Evolutionary conservation across 2,888 invertebrate species (phyloP).

Genomic region (Cordilura impudica): DNA sequence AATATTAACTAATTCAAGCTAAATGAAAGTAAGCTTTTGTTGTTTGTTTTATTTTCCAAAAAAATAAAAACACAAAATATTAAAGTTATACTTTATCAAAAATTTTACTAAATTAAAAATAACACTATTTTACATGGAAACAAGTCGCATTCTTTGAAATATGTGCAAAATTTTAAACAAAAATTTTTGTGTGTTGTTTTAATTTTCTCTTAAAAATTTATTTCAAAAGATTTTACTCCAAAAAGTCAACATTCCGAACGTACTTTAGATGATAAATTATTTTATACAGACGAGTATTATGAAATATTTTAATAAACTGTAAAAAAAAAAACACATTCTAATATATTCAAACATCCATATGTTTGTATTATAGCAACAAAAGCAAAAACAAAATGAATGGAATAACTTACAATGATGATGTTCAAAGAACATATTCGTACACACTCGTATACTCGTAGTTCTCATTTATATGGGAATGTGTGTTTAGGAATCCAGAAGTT

Average conservation of each 20-base stretch:
- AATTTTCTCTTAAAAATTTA: slow-evolving; percentile 2
- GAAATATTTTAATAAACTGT: slow-evolving; percentile 32
- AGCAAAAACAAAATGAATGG: not conserved
- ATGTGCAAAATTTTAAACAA: slow-evolving; percentile 6
- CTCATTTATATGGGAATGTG: no score
- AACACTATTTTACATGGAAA: not conserved
- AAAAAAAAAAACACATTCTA: not conserved
- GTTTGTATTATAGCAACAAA: not conserved
- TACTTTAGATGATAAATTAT: slow-evolving; percentile 45
- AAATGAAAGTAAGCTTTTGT: no score
- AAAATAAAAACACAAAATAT: not conserved
- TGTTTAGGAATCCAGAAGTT: no score
- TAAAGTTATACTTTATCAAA: not conserved
- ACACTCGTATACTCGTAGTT: no score
- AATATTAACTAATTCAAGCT: no score
- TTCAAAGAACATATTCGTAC: slow-evolving; percentile 17
- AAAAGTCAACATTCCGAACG: slow-evolving; percentile 31
- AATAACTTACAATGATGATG: slow-evolving; percentile 16
- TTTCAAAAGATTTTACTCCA: slow-evolving; percentile 36
- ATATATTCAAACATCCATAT: not conserved
- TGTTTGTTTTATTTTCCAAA: no score
- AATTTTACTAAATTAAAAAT: not conserved
- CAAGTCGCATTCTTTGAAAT: not conserved
- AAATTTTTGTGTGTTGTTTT: slow-evolving; percentile 13
- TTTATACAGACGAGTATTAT: slow-evolving; percentile 4